Percentiles rank a stretch among this genome's conserved stretches.
Conservation (phyloP, 2,888 invertebrate genomes). For the Melolontha melolontha region DNA sequence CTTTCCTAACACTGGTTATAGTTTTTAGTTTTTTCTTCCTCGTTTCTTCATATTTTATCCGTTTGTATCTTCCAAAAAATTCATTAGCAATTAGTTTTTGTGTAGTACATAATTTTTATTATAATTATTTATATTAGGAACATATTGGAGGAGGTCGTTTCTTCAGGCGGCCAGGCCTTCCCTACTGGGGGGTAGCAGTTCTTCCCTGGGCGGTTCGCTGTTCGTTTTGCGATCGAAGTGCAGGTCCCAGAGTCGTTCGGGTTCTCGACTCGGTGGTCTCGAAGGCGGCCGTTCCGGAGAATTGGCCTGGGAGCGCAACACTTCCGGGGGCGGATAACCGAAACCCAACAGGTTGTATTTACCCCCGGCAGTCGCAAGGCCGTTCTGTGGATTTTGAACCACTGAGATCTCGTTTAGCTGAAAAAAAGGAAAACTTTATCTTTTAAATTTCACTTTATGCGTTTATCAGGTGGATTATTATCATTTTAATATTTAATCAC, state of each 20-base stretch:
- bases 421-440: constrained; percentile 49
- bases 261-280: constrained; percentile 62
- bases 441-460: no score
- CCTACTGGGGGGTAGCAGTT: constrained; percentile 74
- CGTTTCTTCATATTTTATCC: constrained; percentile 21
- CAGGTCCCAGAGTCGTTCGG: constrained; percentile 70
- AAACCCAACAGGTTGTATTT: constrained; percentile 85
- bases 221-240: constrained; percentile 70
- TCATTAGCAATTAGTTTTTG: constrained; percentile 35
- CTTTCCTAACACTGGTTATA: no score
- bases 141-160: constrained; percentile 61
- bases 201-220: constrained; percentile 61
- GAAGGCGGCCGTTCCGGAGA: constrained; percentile 68
- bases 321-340: constrained; percentile 73
- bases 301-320: constrained; percentile 68
- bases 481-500: no score
- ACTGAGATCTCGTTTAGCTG: constrained; percentile 87
- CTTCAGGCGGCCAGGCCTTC: constrained; percentile 80
- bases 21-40: no score
- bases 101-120: constrained; percentile 52
- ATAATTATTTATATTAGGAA: constrained; percentile 66
- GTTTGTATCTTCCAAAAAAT: constrained; percentile 14
- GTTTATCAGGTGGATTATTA: no score
- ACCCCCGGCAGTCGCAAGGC: constrained; percentile 70
- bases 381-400: constrained; percentile 80